Percentiles rank a stretch among this genome's conserved stretches.
Evolutionary conservation across 2,113 vertebrate species (phyloP).

Genomic region (Hyperopisus bebe): DNA sequence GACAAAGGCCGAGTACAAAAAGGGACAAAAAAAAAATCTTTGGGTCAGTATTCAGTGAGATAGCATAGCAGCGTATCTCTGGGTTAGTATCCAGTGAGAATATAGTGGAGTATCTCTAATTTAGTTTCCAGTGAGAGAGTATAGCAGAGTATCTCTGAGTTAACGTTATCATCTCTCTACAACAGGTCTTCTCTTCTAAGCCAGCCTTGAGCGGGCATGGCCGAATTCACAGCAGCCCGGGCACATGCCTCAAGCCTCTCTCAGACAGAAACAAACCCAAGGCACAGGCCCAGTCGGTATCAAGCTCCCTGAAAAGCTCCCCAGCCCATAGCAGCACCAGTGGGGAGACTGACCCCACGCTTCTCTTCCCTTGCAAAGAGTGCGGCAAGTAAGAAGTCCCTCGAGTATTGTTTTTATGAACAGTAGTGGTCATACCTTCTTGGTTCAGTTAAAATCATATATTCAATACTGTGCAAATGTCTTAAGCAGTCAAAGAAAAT

Average conservation of each 20-base stretch:
- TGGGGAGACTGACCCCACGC: slow-evolving; percentile 67
- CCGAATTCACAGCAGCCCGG: slow-evolving; percentile 62
- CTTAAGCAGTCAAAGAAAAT: not conserved
- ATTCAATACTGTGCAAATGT: not conserved
- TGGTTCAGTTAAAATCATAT: not conserved
- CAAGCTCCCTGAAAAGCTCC: slow-evolving; percentile 72
- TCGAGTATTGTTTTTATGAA: not conserved
- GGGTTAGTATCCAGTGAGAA: not conserved
- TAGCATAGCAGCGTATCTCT: not conserved
- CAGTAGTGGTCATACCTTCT: not conserved
- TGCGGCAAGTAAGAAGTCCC: slow-evolving; percentile 74
- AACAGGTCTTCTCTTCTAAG: slow-evolving; percentile 71
- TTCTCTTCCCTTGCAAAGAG: slow-evolving; percentile 78
- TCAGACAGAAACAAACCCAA: slow-evolving; percentile 54
- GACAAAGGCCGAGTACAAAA: not conserved
- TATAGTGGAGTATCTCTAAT: not conserved
- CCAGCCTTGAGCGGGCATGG: slow-evolving; percentile 71
- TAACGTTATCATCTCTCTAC: slow-evolving; percentile 24
- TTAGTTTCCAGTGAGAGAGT: not conserved
- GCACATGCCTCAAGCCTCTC: slow-evolving; percentile 46
- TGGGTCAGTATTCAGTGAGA: not conserved
- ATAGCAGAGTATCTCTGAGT: not conserved
- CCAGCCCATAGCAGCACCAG: slow-evolving; percentile 76
- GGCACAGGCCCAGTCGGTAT: slow-evolving; percentile 56
- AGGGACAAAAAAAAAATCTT: not conserved